Evolutionary conservation across 2,797 vertebrate genomes (phyloP), one percentile per base, ranked within the genome.

Genomic region (Pseudochirops corinnae): DNA sequence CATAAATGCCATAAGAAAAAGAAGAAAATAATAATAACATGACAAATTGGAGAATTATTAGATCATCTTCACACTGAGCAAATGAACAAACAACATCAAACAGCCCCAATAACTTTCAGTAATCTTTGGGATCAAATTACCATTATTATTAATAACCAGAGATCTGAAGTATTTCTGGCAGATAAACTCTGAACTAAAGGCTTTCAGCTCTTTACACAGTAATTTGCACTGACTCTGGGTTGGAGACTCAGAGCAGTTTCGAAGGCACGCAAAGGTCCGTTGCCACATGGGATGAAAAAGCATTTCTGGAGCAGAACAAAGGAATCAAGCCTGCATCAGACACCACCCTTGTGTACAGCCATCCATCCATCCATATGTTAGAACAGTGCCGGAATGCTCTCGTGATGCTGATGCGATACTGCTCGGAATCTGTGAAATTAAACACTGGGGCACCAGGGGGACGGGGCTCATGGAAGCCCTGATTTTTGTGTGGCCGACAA

Each of bases 31-130:
- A 90, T 82, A 94, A n/a, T 87, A 62, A 50, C 12, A 92, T 33
- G 96, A 97, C 94, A 55, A 94, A 96, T 60, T 93, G 93, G 57
- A 96, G 97, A 98, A 98, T 99, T 46, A 98, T 99, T 46, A 46
- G 94, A 53, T 46, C 56, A 96, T 97, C 94, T 97, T 98, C 98
- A 98, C 0, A 16, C 97, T 0, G 96, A 98, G 97, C 96, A 98
- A 98, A 96, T 93, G 94, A 18, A 98, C 97, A 82, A 67, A 82
- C 39, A 26, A 82, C 67, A 82, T 39, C n/a, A 39, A 24, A 82
- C 24, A 46, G 0, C 39, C 18, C 9, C 18, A 24, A 96, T 28
- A 96, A 98, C 87, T 97, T 96, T 93, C 95, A 91, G 55, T 95
- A 92, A 91, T 93, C 92, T 98, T 97, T 96, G 92, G 96, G 93